Conservation (phyloP, 2,797 vertebrate species). For the Zenarchopterus dispar region DNA sequence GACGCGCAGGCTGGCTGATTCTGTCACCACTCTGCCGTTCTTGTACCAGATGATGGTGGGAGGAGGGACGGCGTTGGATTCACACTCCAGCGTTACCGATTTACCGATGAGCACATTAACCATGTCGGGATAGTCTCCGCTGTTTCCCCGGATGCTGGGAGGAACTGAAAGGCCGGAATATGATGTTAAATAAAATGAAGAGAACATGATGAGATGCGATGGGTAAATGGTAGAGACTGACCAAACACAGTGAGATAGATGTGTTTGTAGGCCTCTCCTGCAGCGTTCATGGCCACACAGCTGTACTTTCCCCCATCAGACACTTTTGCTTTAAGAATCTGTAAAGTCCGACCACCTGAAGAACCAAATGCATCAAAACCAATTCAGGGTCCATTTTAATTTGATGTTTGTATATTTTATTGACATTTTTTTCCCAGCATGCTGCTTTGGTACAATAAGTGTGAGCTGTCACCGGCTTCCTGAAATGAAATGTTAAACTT, state of each 20-base stretch:
- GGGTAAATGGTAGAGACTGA: conserved; percentile 66
- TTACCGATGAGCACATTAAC: conserved; percentile 85
- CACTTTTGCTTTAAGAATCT: conserved; percentile 89
- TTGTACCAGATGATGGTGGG: conserved; percentile 94
- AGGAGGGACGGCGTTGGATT: conserved; percentile 92
- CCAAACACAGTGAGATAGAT: conserved; percentile 91
- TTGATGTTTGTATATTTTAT: too few species aligned
- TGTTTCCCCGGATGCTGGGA: conserved; percentile 90
- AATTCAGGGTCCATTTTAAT: background rate
- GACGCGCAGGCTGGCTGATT: conserved; percentile 81
- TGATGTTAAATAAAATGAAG: background rate
- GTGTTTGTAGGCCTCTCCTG: conserved; percentile 90
- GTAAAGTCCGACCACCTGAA: conserved; percentile 90
- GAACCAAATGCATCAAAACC: conserved; percentile 10
- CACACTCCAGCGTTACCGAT: conserved; percentile 86
- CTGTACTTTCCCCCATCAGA: conserved; percentile 91
- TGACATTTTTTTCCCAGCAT: too few species aligned
- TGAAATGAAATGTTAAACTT: background rate
- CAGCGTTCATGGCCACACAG: conserved; percentile 92
- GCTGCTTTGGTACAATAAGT: too few species aligned
- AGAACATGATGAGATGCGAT: too few species aligned
- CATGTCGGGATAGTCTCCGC: conserved; percentile 82
- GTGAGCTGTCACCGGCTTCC: background rate
- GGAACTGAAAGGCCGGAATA: conserved; percentile 81
- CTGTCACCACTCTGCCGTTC: conserved; percentile 83